A percentile compares a stretch with the other conserved stretches of the same genome.
phyloP scores from a whole-genome alignment of 2,888 invertebrate species.

The Erebia aethiops region DNA sequence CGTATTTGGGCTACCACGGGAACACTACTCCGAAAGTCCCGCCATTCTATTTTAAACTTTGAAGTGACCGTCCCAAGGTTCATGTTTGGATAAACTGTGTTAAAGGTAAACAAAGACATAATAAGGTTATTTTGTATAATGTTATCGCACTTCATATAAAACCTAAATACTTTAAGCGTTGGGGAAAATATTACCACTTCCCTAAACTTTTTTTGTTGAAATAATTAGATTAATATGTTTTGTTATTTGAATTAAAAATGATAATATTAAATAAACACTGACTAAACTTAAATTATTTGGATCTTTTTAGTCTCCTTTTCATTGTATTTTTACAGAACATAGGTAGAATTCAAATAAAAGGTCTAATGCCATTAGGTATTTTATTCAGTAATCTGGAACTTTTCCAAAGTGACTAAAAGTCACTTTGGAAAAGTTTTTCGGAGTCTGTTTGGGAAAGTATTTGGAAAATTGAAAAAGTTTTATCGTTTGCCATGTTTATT shows the following conservation, averaged over 20 bases:
- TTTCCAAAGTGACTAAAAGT: constrained; percentile 27
- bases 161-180: constrained; percentile 26
- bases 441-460: constrained; percentile 17
- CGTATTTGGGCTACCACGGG: constrained; percentile 43
- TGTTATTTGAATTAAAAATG: neutral
- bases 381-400: constrained; percentile 31
- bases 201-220: constrained; percentile 9
- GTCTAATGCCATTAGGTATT: constrained; percentile 27
- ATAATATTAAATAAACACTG: neutral
- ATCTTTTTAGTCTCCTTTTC: neutral
- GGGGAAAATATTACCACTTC: constrained; percentile 17
- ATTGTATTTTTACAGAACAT: neutral
- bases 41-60: constrained; percentile 19
- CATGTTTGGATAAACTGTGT: neutral
- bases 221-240: constrained; percentile 2
- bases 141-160: constrained; percentile 28
- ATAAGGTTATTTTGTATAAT: constrained; percentile 32
- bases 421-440: constrained; percentile 27
- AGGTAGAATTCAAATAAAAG: constrained; percentile 9
- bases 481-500: constrained; percentile 20
- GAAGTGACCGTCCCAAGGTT: neutral
- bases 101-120: constrained; percentile 30
- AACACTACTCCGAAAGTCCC: constrained; percentile 22
- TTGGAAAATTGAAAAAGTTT: constrained; percentile 24
- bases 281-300: neutral